Evolutionary conservation across 2,888 invertebrate genomes (phyloP).

Genomic region (Diplazon laetatorius): DNA sequence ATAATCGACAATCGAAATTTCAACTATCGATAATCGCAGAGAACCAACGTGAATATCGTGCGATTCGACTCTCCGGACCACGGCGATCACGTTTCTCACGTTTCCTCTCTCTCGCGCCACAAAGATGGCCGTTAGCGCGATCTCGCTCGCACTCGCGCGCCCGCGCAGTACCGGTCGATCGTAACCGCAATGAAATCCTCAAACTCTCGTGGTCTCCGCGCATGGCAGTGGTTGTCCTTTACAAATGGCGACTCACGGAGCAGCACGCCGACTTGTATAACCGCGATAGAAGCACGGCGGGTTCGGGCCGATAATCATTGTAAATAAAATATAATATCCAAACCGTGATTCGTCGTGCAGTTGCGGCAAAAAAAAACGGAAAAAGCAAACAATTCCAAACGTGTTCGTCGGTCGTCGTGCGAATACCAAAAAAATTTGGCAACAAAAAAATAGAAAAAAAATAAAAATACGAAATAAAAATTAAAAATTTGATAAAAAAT

Average conservation of each 20-base stretch:
- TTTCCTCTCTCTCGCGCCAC: no score
- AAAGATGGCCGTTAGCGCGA: no score
- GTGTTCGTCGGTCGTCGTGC: constrained; percentile 17
- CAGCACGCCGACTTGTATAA: constrained; percentile 77
- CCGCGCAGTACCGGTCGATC: no score
- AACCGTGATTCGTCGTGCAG: constrained; percentile 1
- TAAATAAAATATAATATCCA: constrained; percentile 64
- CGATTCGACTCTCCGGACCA: no score
- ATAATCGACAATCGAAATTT: constrained; percentile 14
- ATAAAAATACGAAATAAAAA: neutral
- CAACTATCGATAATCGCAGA: neutral
- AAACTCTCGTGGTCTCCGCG: constrained; percentile 36
- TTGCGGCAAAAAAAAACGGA: neutral
- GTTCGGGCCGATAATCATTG: constrained; percentile 48
- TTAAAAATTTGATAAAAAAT: constrained; percentile 37
- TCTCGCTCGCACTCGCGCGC: no score
- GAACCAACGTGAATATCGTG: neutral
- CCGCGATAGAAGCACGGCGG: constrained; percentile 63
- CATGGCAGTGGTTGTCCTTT: constrained; percentile 66
- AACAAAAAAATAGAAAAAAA: neutral
- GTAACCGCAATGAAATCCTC: no score
- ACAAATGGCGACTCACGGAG: constrained; percentile 78
- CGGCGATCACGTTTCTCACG: no score
- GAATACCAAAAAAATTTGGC: neutral
- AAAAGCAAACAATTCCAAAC: no score